Evolutionary conservation across 2,888 invertebrate species (phyloP), one percentile per base, ranked within the genome.

Genomic region (Protodeltote pygarga): DNA sequence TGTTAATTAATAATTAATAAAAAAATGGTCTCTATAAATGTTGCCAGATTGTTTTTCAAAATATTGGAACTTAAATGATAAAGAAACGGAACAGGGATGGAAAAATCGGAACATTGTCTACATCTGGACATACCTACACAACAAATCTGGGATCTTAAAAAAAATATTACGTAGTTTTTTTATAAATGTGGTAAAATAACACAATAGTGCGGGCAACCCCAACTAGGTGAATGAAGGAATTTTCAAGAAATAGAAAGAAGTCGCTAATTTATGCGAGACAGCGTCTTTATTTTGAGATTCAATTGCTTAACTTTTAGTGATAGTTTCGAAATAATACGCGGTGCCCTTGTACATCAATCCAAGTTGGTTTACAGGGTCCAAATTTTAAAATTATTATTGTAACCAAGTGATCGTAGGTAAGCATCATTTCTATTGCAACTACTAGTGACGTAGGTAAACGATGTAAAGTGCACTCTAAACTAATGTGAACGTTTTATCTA

Each of bases 221-320:
- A 48, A 67, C 67, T 79, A 81, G 77, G 73, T 76, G 82, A 87
- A 79, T 78, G 87, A 86, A 84, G 65, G 83, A 82, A 33, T 82
- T 84, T 59, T 82, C 75, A 85, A 83, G 84, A 88, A 87, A 85
- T 85, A 85, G 85, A 85, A 86, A 88, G 85, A 88, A 89, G 82
- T 87, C 79, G 70, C 79, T 86, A 87, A 87, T 86, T 81, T 87
- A 85, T 87, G 83, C 83, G 78, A 83, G 85, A 89, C 90, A 81
- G 87, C 88, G 86, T 89, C 89, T 88, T 85, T 87, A 87, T 84
- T 89, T 90, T 88, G 85, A 80, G 83, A 85, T 85, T 81, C 77
- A 79, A 84, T 87, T 86, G 81, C 78, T 73, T 81, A 85, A 81
- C 71, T 83, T 82, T 78, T 77, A 72, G 79, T 76, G 75, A 76